Conservation (phyloP, 2,797 vertebrate species). For the Fistularia tabacaria region DNA sequence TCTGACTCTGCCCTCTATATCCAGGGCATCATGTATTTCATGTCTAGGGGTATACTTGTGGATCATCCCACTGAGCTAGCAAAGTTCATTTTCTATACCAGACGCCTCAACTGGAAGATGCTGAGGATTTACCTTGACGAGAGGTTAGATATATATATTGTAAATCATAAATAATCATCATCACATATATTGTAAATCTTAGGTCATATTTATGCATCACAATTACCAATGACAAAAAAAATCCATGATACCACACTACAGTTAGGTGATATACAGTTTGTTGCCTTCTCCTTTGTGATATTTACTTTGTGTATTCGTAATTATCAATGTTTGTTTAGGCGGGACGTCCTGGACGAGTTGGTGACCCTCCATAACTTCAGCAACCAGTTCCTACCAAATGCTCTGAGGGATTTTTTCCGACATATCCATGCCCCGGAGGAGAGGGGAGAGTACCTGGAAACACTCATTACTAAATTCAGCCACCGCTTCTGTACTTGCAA, state of each 20-base stretch:
- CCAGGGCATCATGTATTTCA: slow-evolving; percentile 93
- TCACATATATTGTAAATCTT: no score
- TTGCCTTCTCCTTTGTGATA: background rate
- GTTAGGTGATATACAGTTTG: no score
- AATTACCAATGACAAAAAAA: no score
- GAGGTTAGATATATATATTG: slow-evolving; percentile 76
- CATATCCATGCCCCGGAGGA: slow-evolving; percentile 98
- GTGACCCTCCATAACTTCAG: slow-evolving; percentile 98
- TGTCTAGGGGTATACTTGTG: slow-evolving; percentile 92
- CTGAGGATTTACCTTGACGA: slow-evolving; percentile 95
- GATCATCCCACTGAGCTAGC: slow-evolving; percentile 94
- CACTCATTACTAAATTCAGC: slow-evolving; percentile 98
- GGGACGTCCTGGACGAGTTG: slow-evolving; percentile 96
- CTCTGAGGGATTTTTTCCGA: slow-evolving; percentile 95
- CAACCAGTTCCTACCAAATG: slow-evolving; percentile 97
- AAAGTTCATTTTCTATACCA: slow-evolving; percentile 97
- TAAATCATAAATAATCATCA: background rate
- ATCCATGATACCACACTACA: no score
- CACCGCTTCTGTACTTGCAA: slow-evolving; percentile 97
- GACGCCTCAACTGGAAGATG: slow-evolving; percentile 98
- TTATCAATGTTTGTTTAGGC: slow-evolving; percentile 64
- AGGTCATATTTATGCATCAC: no score
- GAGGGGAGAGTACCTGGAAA: slow-evolving; percentile 96
- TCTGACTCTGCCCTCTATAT: background rate
- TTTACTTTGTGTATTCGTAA: background rate